Evolutionary conservation across 2,113 vertebrate species (phyloP), one percentile per base, ranked within the genome.

Genomic region (Anolis carolinensis): DNA sequence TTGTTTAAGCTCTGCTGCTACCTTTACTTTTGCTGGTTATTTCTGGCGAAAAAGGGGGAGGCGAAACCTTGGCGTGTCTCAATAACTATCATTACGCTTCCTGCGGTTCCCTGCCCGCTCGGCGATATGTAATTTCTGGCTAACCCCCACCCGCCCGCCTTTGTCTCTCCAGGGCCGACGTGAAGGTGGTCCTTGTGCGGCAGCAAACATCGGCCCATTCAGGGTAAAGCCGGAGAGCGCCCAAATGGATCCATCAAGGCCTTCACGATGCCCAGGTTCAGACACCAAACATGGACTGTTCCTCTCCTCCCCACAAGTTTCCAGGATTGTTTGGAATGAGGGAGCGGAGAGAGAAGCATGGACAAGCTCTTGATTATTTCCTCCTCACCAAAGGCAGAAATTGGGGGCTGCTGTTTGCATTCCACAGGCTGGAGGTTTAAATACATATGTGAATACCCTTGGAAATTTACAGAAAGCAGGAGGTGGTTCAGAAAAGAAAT

Each of bases 21-120:
- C 95, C 96, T 95, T 95, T 59, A 76, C 91, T 94, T 94, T 79
- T 83, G 55, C 91, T 91, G 94, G 95, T 96, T 98, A 96, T 97
- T 97, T 97, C 95, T 94, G 96, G 97, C 86, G 67, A 95, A 94
- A 59, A 79, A 13, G 13, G n/a, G 93, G 91, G 86, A 87, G 73
- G 90, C 90, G 91, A 87, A 84, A 90, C 88, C 92, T 90, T 88
- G 90, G 83, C 84, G 86, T 73, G 89, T 73, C 91, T 76, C 91
- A 89, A 84, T 89, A 88, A 88, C 91, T 94, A 72, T 93, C 92
- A 93, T 93, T 94, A 92, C 86, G 84, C 72, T 89, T 88, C 87
- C 89, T 90, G 91, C 90, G 90, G 72, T 91, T 72, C 76, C 79
- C 76, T 62, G 82, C n/a, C 86, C 86, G 83, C 73, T 85, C 78